Evolutionary conservation across 2,888 invertebrate species (phyloP), one percentile per base, ranked within the genome.

Genomic region (Eretmocerus hayati): DNA sequence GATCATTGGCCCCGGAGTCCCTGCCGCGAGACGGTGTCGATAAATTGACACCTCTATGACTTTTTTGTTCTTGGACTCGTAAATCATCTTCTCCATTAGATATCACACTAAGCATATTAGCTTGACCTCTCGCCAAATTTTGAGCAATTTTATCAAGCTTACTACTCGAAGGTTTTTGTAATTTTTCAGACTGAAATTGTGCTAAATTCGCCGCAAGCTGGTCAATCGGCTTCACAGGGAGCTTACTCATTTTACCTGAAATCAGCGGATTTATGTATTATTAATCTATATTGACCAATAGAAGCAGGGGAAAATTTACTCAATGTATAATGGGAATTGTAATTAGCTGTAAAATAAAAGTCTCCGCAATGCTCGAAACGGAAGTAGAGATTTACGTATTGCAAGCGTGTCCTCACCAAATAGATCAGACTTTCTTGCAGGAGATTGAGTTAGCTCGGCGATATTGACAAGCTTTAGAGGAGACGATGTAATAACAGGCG

Each of bases 121-220:
- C 57, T 32, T 64, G 61, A 16, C 66, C 63, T 26, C 69, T 66
- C 0, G 71, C 71, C 26, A 72, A 49, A 45, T 66, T 69, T 43
- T 71, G 68, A 0, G 71, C 71, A 22, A 72, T 72, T 42, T 69
- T 70, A n/a, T 72, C 71, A 16, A 71, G 50, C 3, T 52, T 52
- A 15, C 57, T 50, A 16, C 56, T 54, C 0, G 50, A 56, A 2
- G 63, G 62, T 5, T 64, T 67, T 13, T 66, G 65, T 5, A 65
- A 49, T 46, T 69, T 69, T 39, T 69, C 70, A 1, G 67, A 59
- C 38, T 69, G 68, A 38, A 69, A 61, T 15, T 65, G 62, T 4
- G 62, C 64, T 3, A 68, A 62, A 52, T 69, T 69, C 0, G 65
- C 69, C 4, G 71, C 69, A 8, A 70, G 43, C 47, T 69, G 63